These are phyloP conservation scores for Cheilosia vulpina DNA, from an alignment of 2,888 invertebrate species.

Conservation along the genomic window DNA sequence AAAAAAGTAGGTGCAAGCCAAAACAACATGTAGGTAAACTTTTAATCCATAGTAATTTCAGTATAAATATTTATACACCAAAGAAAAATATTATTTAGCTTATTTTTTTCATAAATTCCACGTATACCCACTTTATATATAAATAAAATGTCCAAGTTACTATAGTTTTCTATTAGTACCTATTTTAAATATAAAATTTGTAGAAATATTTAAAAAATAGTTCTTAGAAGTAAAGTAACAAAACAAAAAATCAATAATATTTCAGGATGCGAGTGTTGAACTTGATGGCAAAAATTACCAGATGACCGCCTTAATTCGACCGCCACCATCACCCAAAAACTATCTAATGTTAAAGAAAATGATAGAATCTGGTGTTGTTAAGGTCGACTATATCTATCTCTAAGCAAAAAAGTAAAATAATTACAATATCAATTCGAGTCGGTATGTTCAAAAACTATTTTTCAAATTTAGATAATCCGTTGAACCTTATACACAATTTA, in stretches of 20 bases:
- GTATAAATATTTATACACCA: too few relatives aligned
- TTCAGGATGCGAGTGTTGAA: constrained; percentile 69
- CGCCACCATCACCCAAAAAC: constrained; percentile 81
- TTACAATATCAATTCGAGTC: background rate
- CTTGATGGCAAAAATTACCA: constrained; percentile 79
- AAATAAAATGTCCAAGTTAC: too few relatives aligned
- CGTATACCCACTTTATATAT: too few relatives aligned
- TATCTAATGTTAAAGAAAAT: constrained; percentile 80
- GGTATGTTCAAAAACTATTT: constrained; percentile 28
- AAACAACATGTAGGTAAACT: too few relatives aligned
- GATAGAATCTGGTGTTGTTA: constrained; percentile 81
- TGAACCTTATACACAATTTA: background rate
- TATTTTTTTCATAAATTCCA: too few relatives aligned
- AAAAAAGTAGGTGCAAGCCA: too few relatives aligned
- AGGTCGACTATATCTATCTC: constrained; percentile 80
- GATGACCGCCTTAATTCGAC: constrained; percentile 80
- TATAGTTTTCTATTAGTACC: background rate
- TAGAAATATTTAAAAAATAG: background rate
- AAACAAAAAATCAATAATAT: constrained; percentile 49
- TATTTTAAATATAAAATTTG: background rate
- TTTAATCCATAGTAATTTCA: too few relatives aligned
- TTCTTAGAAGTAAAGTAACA: constrained; percentile 3
- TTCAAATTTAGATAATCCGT: background rate
- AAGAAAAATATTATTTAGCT: too few relatives aligned
- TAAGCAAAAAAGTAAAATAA: constrained; percentile 14